phyloP scores from a whole-genome alignment of 2,888 invertebrate genomes.

The Palloptera scutellata region DNA sequence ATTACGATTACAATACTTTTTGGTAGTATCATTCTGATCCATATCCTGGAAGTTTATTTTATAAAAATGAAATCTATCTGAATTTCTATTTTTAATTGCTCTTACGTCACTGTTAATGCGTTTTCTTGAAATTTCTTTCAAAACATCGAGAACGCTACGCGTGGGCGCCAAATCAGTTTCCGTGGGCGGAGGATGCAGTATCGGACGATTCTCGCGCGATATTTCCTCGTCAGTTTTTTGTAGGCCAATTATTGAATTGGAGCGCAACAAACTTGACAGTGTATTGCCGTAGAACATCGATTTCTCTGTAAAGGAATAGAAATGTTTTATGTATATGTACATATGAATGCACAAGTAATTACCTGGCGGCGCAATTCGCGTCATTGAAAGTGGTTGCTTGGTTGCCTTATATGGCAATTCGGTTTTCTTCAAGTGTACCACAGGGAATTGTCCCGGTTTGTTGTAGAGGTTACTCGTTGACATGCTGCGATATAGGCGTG shows the following conservation, averaged over 20 bases:
- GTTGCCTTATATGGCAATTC: slow-evolving; percentile 58
- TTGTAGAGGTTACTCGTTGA: slow-evolving; percentile 61
- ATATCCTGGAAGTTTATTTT: slow-evolving; percentile 51
- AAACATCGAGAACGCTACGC: slow-evolving; percentile 67
- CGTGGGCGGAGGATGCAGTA: slow-evolving; percentile 56
- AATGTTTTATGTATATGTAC: too few relatives aligned
- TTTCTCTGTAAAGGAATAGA: slow-evolving; percentile 43
- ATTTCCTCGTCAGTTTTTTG: slow-evolving; percentile 54
- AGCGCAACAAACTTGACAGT: slow-evolving; percentile 56
- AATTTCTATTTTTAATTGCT: neutral
- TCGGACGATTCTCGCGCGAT: slow-evolving; percentile 59
- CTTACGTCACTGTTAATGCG: slow-evolving; percentile 66
- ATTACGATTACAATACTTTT: slow-evolving; percentile 57
- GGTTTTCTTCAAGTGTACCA: slow-evolving; percentile 65
- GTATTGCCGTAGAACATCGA: slow-evolving; percentile 57
- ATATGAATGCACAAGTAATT: slow-evolving; percentile 38
- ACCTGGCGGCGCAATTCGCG: slow-evolving; percentile 60
- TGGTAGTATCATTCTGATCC: slow-evolving; percentile 44
- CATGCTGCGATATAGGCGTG: slow-evolving; percentile 57
- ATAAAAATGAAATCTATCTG: too few relatives aligned
- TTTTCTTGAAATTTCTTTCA: slow-evolving; percentile 69
- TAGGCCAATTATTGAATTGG: slow-evolving; percentile 54
- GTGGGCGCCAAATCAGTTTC: slow-evolving; percentile 63
- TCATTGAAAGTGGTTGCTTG: slow-evolving; percentile 52
- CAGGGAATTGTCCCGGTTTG: slow-evolving; percentile 65